These are phyloP conservation scores for Syrrhaptes paradoxus DNA, from an alignment of 2,113 vertebrate genomes.

Conservation along the genomic window DNA sequence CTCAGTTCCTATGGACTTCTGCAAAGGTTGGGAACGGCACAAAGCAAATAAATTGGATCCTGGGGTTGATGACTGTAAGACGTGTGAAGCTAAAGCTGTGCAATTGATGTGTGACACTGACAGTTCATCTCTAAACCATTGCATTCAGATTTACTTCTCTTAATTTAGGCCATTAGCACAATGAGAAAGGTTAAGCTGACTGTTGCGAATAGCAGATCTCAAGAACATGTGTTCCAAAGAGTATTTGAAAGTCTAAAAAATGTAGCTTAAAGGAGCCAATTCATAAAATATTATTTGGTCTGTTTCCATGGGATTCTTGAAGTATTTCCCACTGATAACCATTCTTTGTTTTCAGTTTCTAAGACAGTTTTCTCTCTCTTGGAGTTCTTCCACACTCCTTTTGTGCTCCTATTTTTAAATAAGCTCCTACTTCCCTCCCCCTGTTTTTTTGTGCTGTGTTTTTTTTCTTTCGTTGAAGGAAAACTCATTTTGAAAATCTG, in stretches of 20 bases:
- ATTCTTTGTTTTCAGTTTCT: conserved; percentile 56
- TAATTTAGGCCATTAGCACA: conserved; percentile 13
- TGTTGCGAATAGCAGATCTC: conserved; percentile 8
- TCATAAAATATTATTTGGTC: conserved; percentile 60
- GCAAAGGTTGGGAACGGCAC: not conserved
- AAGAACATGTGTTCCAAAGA: conserved; percentile 12
- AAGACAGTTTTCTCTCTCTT: conserved; percentile 38
- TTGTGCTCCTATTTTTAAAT: conserved; percentile 41
- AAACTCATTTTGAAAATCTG: not conserved
- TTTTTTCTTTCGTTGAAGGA: not conserved
- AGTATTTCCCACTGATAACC: conserved; percentile 55
- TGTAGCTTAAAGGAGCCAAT: conserved; percentile 20
- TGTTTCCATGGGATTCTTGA: conserved; percentile 46
- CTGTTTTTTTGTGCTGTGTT: not conserved
- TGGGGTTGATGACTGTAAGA: not conserved
- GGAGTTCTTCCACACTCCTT: conserved; percentile 41
- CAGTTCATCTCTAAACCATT: not conserved
- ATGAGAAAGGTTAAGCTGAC: conserved; percentile 26
- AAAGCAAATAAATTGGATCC: not conserved
- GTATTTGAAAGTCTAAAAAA: conserved; percentile 12
- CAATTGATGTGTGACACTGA: not conserved
- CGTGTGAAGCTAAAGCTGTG: not conserved
- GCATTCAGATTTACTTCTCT: conserved; percentile 21
- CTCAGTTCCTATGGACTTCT: not conserved
- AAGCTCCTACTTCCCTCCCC: not conserved